A percentile compares a stretch with the other conserved stretches of the same genome.
Evolutionary conservation across 2,888 invertebrate species (phyloP).

Genomic region (Drosophila fulvimacula): DNA sequence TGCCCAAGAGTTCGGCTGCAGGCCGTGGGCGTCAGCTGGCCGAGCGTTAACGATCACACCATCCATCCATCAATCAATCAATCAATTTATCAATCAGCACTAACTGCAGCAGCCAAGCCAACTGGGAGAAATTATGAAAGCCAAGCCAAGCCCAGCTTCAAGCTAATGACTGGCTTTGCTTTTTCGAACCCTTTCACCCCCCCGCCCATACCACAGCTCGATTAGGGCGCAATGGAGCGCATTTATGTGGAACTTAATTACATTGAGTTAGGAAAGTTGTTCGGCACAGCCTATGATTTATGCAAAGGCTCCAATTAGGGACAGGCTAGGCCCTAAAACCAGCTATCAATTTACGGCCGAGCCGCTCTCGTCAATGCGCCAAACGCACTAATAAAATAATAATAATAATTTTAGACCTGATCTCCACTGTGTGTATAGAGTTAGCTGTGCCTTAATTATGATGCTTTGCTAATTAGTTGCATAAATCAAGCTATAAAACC

Average conservation of each 20-base stretch:
- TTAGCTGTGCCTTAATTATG: constrained; percentile 40
- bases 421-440: not conserved
- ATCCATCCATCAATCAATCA: constrained; percentile 49
- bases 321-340: constrained; percentile 2
- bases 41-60: constrained; percentile 65
- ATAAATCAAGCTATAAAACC: constrained; percentile 74
- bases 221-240: constrained; percentile 48
- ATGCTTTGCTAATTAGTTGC: constrained; percentile 71
- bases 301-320: constrained; percentile 61
- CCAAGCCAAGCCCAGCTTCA: not conserved
- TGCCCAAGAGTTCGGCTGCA: constrained; percentile 22
- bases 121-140: constrained; percentile 39
- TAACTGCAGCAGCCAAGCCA: constrained; percentile 24
- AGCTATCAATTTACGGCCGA: constrained; percentile 7
- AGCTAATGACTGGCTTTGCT: constrained; percentile 2
- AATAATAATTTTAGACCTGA: constrained; percentile 23
- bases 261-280: constrained; percentile 3
- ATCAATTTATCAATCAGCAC: constrained; percentile 77
- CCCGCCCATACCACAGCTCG: not conserved
- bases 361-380: constrained; percentile 5
- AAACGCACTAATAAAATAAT: constrained; percentile 41
- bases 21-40: constrained; percentile 34
- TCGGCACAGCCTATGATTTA: constrained; percentile 59
- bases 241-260: constrained; percentile 42
- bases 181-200: not conserved